Conservation (phyloP, 23 tunicate species). For the Phallusia fumigata region DNA sequence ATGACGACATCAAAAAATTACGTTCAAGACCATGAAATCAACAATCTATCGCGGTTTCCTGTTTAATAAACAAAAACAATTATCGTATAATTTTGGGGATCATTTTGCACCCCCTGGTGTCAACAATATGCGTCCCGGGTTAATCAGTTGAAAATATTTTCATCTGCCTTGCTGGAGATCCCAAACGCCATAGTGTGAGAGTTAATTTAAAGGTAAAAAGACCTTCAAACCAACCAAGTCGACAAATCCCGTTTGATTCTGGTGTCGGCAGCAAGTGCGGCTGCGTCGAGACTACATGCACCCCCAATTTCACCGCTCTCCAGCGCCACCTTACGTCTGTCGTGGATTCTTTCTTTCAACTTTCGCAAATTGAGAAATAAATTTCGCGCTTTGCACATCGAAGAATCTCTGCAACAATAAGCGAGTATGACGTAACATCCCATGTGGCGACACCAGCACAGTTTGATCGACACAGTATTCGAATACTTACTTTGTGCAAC, state of each 20-base stretch:
- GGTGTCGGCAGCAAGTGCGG: conserved; percentile 27
- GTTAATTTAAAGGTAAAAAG: too few species aligned
- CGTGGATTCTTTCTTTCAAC: conserved; percentile 5
- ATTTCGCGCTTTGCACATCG: conserved; percentile 67
- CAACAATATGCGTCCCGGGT: too few species aligned
- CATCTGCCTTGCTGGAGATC: too few species aligned
- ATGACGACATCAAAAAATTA: background rate
- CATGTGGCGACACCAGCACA: too few species aligned
- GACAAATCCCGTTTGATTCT: conserved; percentile 48
- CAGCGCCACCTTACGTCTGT: conserved; percentile 38
- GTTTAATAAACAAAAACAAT: too few species aligned
- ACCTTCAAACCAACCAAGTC: conserved; percentile 47
- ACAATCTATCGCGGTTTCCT: too few species aligned
- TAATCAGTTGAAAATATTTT: too few species aligned
- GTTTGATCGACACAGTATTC: background rate
- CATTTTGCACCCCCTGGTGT: too few species aligned
- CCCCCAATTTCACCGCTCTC: conserved; percentile 80
- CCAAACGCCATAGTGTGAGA: too few species aligned
- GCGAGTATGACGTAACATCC: background rate
- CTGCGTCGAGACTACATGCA: conserved; percentile 51
- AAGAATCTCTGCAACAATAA: conserved; percentile 41
- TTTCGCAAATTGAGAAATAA: conserved; percentile 67
- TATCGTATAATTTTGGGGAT: too few species aligned
- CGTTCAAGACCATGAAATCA: too few species aligned
- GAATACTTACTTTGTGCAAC: conserved; percentile 57